phyloP scores from a whole-genome alignment of 2,113 vertebrate species.

The Catharus bicknelli region DNA sequence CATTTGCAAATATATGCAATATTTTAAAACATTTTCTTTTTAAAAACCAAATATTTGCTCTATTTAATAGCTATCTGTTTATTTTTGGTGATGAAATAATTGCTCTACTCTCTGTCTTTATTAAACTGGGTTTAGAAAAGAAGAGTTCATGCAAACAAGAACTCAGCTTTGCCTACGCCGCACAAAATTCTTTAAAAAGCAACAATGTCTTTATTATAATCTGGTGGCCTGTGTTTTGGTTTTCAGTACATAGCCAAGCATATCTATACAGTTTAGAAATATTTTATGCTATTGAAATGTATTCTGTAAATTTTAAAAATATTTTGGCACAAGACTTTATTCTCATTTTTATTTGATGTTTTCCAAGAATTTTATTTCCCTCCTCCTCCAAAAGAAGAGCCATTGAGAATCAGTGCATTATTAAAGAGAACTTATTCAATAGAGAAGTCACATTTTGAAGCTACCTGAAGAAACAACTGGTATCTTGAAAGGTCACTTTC shows the following conservation, averaged over 20 bases:
- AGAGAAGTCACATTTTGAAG: neutral
- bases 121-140: slow-evolving; percentile 32
- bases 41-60: slow-evolving; percentile 60
- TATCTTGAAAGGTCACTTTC: neutral
- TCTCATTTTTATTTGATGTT: neutral
- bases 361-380: neutral
- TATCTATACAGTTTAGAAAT: neutral
- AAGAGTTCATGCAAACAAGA: neutral
- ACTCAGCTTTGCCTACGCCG: neutral
- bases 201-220: neutral
- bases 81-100: slow-evolving; percentile 61
- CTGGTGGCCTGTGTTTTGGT: neutral
- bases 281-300: neutral
- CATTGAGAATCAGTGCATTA: neutral
- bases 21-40: slow-evolving; percentile 62
- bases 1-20: slow-evolving; percentile 39
- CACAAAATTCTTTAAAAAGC: neutral
- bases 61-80: slow-evolving; percentile 56
- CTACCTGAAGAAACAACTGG: neutral
- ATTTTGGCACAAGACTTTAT: neutral
- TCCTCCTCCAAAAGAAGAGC: neutral
- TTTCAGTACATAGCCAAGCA: neutral
- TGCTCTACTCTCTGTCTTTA: slow-evolving; percentile 13
- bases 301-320: neutral
- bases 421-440: neutral